These are phyloP conservation scores for Semnornis frantzii DNA, from an alignment of 2,113 vertebrate species.

Conservation along the genomic window DNA sequence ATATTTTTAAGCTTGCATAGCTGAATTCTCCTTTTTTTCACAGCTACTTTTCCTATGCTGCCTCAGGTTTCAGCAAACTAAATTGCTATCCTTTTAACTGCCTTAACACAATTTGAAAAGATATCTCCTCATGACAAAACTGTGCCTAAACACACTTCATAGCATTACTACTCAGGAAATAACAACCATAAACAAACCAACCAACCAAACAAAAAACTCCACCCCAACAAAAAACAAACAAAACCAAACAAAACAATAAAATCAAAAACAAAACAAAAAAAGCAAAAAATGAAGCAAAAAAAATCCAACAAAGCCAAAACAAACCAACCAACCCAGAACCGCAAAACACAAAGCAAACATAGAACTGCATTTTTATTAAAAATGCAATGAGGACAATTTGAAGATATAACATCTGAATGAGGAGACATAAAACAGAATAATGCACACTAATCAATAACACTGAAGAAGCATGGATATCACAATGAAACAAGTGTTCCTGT, in stretches of 20 bases:
- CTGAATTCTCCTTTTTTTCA: not conserved
- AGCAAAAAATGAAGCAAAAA: too few species aligned
- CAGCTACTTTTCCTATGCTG: not conserved
- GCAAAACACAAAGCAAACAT: not conserved
- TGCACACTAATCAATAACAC: not conserved
- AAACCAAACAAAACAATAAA: not conserved
- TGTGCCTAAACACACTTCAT: not conserved
- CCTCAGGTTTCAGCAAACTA: not conserved
- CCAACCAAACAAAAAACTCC: too few species aligned
- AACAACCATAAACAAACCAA: not conserved
- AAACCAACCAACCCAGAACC: too few species aligned
- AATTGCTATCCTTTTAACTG: not conserved
- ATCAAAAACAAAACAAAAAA: too few species aligned
- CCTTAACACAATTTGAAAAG: not conserved
- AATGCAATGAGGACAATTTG: not conserved
- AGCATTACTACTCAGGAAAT: not conserved
- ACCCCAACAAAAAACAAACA: not conserved
- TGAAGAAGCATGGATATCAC: slow-evolving; percentile 18
- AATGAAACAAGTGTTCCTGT: not conserved
- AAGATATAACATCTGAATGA: not conserved
- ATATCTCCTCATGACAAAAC: not conserved
- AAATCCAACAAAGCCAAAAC: too few species aligned
- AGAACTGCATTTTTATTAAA: not conserved
- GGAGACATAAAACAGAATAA: not conserved
- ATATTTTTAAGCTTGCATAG: not conserved